phyloP scores from a whole-genome alignment of 1,140 invertebrate species.

The Chionoecetes opilio region DNA sequence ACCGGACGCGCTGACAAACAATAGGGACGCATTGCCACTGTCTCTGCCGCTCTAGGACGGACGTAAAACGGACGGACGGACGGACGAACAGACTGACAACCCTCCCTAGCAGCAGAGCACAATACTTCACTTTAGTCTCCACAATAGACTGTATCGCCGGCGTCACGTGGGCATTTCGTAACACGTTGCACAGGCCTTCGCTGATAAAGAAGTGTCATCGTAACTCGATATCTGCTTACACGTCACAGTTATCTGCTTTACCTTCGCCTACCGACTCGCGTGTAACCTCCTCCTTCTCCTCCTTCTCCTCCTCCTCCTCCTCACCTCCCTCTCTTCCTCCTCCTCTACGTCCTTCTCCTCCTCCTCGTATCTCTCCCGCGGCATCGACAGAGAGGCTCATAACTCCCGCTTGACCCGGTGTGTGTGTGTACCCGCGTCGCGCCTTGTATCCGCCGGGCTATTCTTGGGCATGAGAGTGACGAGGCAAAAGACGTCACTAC shows the following conservation, averaged over 20 bases:
- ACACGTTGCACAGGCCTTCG: not conserved
- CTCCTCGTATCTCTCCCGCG: not conserved
- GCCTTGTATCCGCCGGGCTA: not conserved
- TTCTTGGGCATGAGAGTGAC: not conserved
- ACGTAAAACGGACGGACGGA: not conserved
- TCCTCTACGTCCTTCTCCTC: not conserved
- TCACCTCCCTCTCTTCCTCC: no score
- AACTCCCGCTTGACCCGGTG: not conserved
- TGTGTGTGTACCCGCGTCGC: not conserved
- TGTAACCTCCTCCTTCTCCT: no score
- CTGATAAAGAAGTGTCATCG: not conserved
- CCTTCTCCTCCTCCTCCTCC: no score
- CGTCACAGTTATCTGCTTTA: not conserved
- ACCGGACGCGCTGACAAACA: constrained; percentile 7
- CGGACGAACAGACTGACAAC: not conserved
- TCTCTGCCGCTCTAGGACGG: not conserved
- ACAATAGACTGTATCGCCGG: not conserved
- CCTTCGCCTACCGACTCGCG: not conserved
- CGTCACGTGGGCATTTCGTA: not conserved
- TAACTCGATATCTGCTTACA: constrained; percentile 17
- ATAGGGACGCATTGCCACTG: constrained; percentile 16
- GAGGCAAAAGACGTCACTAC: not conserved
- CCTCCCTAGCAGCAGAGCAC: not conserved
- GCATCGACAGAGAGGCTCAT: not conserved
- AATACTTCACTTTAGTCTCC: not conserved